Evolutionary conservation across 1,140 invertebrate genomes (phyloP), one percentile per base, ranked within the genome.

Genomic region (Batillaria attramentaria): DNA sequence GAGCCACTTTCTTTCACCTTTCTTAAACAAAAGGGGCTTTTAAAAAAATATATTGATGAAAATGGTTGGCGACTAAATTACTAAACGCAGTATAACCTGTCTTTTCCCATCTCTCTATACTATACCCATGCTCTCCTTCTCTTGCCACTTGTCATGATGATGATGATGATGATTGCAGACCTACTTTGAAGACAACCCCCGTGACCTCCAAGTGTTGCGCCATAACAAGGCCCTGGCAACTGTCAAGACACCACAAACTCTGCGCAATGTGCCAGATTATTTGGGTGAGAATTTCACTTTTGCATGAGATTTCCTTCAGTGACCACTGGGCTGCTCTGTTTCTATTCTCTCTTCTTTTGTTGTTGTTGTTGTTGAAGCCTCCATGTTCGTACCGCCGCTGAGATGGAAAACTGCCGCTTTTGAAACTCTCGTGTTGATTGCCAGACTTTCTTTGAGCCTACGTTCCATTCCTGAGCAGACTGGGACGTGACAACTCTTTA

Each of bases 131-230:
- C n/a, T n/a, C n/a, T n/a, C n/a, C n/a, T 41, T 72, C 42, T 72
- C 13, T 66, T 74, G 35, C 20, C 57, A n/a, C n/a, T n/a, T n/a
- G n/a, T n/a, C n/a, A n/a, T n/a, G n/a, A n/a, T n/a, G n/a, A n/a
- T n/a, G 74, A 24, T 39, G 81, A 37, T 81, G 80, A 54, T 77
- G 54, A 73, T 83, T 89, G 80, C 89, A 95, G 94, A 94, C 95
- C 16, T 99, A 97, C 90, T 99, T 99, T 91, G 95, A 97, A 87
- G 96, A 98, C 80, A 98, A 99, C 92, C 97, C 98, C 0, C 93
- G 93, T 41, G 98, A 99, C 90, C 90, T 98, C 24, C 94, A 96
- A 83, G 94, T 97, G 0, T 91, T 99, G 8, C 92, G 97, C 24
- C 97, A 99, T 87, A 98, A 99, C 85, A 97, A 97, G 90, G 85